These are phyloP conservation scores for Lerista edwardsae DNA, from an alignment of 2,797 vertebrate species.

Conservation along the genomic window DNA sequence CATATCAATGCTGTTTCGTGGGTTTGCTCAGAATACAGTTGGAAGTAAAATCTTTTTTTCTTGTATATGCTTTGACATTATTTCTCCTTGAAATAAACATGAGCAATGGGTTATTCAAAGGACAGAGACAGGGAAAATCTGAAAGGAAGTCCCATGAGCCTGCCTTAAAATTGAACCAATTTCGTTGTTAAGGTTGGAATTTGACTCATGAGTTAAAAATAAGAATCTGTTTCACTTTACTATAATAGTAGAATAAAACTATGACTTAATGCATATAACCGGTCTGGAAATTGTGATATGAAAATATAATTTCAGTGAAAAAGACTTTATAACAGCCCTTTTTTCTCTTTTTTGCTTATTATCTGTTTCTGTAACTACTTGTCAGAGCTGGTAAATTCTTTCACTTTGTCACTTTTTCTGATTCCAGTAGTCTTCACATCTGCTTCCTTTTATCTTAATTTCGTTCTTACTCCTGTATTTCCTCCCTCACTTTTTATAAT, in stretches of 20 bases:
- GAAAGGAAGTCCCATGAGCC: conserved; percentile 59
- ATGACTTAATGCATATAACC: conserved; percentile 20
- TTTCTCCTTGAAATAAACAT: conserved; percentile 71
- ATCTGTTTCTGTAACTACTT: too few relatives aligned
- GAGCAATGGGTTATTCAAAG: conserved; percentile 71
- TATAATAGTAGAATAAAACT: conserved; percentile 6
- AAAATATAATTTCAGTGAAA: conserved; percentile 24
- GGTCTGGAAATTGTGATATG: background rate
- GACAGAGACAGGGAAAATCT: conserved; percentile 60
- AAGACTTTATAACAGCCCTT: background rate
- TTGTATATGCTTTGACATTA: conserved; percentile 67
- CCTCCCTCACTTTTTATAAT: conserved; percentile 37
- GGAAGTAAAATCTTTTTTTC: conserved; percentile 69
- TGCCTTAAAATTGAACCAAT: conserved; percentile 66
- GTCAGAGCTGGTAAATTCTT: background rate
- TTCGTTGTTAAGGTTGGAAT: conserved; percentile 61
- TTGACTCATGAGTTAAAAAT: conserved; percentile 59
- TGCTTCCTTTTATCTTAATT: conserved; percentile 20
- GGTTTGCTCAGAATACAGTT: conserved; percentile 37
- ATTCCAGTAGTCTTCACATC: background rate
- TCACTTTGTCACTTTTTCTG: background rate
- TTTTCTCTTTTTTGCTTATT: too few relatives aligned
- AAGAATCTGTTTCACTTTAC: conserved; percentile 31
- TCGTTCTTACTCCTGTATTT: conserved; percentile 29
- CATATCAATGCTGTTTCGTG: conserved; percentile 59